Conservation (phyloP, 2,113 vertebrate species). For the Rhizomys pruinosus region DNA sequence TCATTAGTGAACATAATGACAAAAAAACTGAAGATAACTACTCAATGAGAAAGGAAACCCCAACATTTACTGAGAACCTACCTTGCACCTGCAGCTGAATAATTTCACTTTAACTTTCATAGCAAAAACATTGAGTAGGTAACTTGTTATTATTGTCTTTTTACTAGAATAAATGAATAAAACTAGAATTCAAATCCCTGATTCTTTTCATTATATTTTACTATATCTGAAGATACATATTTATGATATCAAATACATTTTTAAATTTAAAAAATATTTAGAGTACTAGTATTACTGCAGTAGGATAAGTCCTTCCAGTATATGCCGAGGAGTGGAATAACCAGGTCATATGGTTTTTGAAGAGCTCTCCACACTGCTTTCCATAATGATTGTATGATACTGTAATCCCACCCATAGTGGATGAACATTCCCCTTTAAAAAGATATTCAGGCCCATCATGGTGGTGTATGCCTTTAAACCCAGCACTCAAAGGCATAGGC, state of each 20-base stretch:
- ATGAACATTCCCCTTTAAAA: too few species aligned
- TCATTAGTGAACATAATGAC: neutral
- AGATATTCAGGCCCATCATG: too few species aligned
- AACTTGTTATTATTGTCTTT: neutral
- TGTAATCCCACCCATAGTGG: too few species aligned
- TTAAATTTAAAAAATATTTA: neutral
- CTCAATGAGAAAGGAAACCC: neutral
- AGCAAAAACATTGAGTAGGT: neutral
- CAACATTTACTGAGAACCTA: neutral
- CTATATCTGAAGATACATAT: too few species aligned
- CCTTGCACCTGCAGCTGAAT: neutral
- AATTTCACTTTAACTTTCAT: conserved; percentile 42
- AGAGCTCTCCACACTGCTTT: too few species aligned
- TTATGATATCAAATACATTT: neutral
- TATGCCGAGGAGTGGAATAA: too few species aligned
- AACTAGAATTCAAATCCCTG: neutral
- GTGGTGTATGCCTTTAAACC: too few species aligned
- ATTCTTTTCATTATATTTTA: neutral
- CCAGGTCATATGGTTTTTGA: too few species aligned
- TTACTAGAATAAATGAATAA: neutral
- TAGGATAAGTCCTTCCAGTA: too few species aligned
- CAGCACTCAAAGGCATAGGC: too few species aligned
- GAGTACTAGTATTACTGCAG: too few species aligned
- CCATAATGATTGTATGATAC: too few species aligned
- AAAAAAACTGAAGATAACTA: neutral